Conservation (phyloP, 1,140 invertebrate species). For the Dryas iulia region DNA sequence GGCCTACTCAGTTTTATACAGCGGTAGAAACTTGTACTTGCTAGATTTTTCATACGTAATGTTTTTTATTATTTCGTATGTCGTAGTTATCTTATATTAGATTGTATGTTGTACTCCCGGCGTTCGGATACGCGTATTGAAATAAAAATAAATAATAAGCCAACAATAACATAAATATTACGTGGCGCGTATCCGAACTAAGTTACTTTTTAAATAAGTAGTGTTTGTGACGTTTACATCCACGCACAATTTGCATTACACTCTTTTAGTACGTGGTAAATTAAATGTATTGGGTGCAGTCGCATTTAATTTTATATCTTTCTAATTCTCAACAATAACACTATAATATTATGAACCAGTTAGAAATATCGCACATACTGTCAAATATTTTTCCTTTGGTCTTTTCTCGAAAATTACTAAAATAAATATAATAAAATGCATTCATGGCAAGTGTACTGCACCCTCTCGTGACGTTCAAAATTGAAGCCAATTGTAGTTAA, state of each 20-base stretch:
- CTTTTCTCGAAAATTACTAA: not conserved
- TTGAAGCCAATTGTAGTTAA: constrained; percentile 2
- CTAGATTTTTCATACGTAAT: constrained; percentile 64
- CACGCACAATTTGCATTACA: constrained; percentile 51
- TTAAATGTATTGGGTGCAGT: constrained; percentile 1
- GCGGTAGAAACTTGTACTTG: constrained; percentile 38
- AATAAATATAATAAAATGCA: not conserved
- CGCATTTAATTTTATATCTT: not conserved
- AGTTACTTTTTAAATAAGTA: constrained; percentile 28
- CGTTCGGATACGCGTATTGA: constrained; percentile 30
- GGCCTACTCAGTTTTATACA: constrained; percentile 45
- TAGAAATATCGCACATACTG: not conserved
- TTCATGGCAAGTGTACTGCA: not conserved
- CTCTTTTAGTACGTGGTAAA: not conserved
- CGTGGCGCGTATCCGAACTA: constrained; percentile 22
- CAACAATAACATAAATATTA: not conserved
- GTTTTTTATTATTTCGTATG: constrained; percentile 32
- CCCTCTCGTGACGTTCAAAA: constrained; percentile 17
- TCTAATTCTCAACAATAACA: not conserved
- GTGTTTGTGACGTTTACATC: constrained; percentile 42
- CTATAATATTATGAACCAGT: not conserved
- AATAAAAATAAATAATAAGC: not conserved
- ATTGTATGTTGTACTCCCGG: constrained; percentile 27
- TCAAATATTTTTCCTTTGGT: not conserved
- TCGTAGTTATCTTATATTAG: constrained; percentile 33